Evolutionary conservation across 2,797 vertebrate genomes (phyloP), one percentile per base, ranked within the genome.

Genomic region (Etheostoma perlongum): DNA sequence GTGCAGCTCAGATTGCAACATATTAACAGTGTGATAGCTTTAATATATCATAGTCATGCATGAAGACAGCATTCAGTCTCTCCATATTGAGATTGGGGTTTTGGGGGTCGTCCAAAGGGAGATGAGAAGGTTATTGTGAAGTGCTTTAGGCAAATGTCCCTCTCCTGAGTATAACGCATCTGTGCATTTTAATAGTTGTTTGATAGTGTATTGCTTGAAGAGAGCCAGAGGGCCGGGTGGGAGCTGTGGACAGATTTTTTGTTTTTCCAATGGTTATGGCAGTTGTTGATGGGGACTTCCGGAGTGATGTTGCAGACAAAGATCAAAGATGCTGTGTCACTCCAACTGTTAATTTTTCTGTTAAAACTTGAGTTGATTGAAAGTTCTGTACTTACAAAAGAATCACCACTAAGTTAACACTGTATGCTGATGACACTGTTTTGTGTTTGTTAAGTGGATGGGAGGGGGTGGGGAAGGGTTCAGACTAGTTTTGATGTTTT

Each of bases 351-450:
- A 71, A 62, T 78, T 79, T 42, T 76, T 82, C 67, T 85, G 82
- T 91, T 74, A 48, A 81, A 84, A 75, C 73, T 67, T 78, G 72
- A 80, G 63, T 88, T 86, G 14, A 85, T 76, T 85, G 65, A 65
- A 81, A 68, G 59, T 74, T 48, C 61, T 76, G 82, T 64, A 81
- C 67, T 88, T 72, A 76, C 64, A 73, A 80, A 88, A 69, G 67
- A 90, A 64, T 79, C 48, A 83, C 88, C 88, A 90, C 88, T 81
- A 60, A 85, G 82, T 91, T 89, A 74, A 91, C 85, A 91, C 90
- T 92, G 90, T 92, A 90, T 81, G 86, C 84, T 82, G 87, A 91
- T 81, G 85, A 92, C 84, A 89, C 85, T 88, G 89, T 89, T 91
- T 79, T 88, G 82, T 91, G 85, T 92, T 89, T 90, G 83, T 90